These are phyloP conservation scores for Aphelenchoides besseyi DNA, from an alignment of 1,140 invertebrate genomes.

Conservation along the genomic window DNA sequence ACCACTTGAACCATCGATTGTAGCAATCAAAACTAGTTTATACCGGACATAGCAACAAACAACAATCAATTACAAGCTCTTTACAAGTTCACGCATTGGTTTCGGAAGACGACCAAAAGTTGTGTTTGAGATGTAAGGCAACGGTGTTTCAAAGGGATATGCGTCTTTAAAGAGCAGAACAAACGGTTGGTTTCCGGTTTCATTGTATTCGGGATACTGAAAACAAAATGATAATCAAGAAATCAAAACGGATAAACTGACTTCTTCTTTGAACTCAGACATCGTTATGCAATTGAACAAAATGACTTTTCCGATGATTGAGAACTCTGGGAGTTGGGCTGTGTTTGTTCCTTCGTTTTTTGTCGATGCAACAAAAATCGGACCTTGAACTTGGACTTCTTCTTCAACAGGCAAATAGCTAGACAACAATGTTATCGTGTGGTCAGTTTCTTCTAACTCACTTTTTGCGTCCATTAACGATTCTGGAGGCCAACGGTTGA, in stretches of 20 bases:
- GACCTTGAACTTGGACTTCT: slow-evolving; percentile 36
- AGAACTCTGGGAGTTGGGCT: neutral
- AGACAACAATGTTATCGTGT: neutral
- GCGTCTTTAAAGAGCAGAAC: slow-evolving; percentile 30
- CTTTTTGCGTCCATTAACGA: slow-evolving; percentile 26
- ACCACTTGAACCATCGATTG: slow-evolving; percentile 12
- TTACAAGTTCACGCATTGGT: slow-evolving; percentile 9
- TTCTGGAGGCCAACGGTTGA: slow-evolving; percentile 21
- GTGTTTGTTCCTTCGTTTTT: neutral
- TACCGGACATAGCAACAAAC: neutral
- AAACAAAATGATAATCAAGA: slow-evolving; percentile 20
- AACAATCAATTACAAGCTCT: slow-evolving; percentile 22
- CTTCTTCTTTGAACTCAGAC: slow-evolving; percentile 41
- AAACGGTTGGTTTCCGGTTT: slow-evolving; percentile 12
- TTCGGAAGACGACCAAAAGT: slow-evolving; percentile 21
- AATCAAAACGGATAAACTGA: slow-evolving; percentile 13
- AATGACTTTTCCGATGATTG: slow-evolving; percentile 35
- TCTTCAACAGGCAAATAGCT: slow-evolving; percentile 36
- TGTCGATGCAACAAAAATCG: slow-evolving; percentile 34
- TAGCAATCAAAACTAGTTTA: neutral
- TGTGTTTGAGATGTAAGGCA: slow-evolving; percentile 9
- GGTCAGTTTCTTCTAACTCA: neutral
- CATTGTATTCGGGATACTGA: slow-evolving; percentile 19
- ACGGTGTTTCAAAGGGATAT: slow-evolving; percentile 13
- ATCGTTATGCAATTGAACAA: slow-evolving; percentile 40